A percentile compares a stretch with the other conserved stretches of the same genome.
phyloP scores from a whole-genome alignment of 2,797 vertebrate species.

The Rhyacichthys aspro region DNA sequence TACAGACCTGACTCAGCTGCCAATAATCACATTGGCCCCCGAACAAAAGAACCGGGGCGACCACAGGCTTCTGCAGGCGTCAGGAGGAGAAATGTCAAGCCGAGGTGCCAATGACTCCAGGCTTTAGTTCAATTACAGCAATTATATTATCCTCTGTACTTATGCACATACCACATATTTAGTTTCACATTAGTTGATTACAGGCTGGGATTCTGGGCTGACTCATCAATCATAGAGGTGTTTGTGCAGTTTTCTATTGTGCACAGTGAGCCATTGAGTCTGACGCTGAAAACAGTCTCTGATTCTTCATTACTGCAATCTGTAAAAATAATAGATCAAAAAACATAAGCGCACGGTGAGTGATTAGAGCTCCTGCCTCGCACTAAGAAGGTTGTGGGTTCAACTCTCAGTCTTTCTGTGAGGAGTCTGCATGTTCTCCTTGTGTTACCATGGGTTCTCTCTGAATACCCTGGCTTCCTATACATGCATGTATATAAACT shows the following conservation, averaged over 20 bases:
- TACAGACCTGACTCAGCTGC: constrained; percentile 26
- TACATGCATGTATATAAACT: no score
- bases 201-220: constrained; percentile 41
- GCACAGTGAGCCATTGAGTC: constrained; percentile 15
- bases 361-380: no score
- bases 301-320: neutral
- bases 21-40: constrained; percentile 17
- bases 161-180: constrained; percentile 16
- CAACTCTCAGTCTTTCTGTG: no score
- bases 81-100: constrained; percentile 31
- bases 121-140: constrained; percentile 61
- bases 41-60: constrained; percentile 40
- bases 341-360: no score
- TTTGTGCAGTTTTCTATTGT: constrained; percentile 36
- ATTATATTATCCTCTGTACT: constrained; percentile 53
- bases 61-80: constrained; percentile 35
- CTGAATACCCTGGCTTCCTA: no score
- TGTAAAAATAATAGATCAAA: no score
- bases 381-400: no score
- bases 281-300: neutral
- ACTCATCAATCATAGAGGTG: constrained; percentile 48
- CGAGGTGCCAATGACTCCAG: constrained; percentile 42
- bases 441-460: no score
- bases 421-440: no score
- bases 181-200: constrained; percentile 46